Evolutionary conservation across 2,888 invertebrate genomes (phyloP).

Genomic region (Synergus itoensis): DNA sequence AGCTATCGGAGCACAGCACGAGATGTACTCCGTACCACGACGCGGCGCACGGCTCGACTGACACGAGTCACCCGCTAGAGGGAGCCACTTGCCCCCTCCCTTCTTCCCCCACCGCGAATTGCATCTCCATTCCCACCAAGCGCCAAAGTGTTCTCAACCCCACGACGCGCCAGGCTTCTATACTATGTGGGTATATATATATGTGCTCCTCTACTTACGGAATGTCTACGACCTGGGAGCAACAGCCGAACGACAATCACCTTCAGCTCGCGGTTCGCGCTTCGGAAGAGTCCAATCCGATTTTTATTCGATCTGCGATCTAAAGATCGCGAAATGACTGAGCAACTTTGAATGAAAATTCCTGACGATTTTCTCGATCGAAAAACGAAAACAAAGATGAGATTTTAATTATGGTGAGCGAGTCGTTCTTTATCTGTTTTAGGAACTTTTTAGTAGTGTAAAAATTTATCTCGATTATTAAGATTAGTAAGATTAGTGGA

Average conservation of each 20-base stretch:
- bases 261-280: constrained; percentile 17
- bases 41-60: constrained; percentile 75
- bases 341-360: too few relatives aligned
- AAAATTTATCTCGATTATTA: too few relatives aligned
- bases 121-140: constrained; percentile 53
- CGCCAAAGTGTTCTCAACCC: constrained; percentile 43
- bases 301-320: constrained; percentile 30
- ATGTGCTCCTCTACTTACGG: constrained; percentile 33
- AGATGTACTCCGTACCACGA: constrained; percentile 65
- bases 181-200: constrained; percentile 30
- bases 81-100: constrained; percentile 65
- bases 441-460: too few relatives aligned
- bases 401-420: too few relatives aligned
- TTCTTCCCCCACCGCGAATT: constrained; percentile 46
- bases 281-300: constrained; percentile 1
- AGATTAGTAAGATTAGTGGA: too few relatives aligned
- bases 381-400: too few relatives aligned
- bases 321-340: background rate
- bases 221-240: constrained; percentile 41
- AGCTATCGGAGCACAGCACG: constrained; percentile 55
- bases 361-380: too few relatives aligned
- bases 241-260: constrained; percentile 39
- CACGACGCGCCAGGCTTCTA: constrained; percentile 12
- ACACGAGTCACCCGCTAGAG: constrained; percentile 66
- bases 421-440: too few relatives aligned